Conservation (phyloP, 2,797 vertebrate species). For the Hirundo rustica region DNA sequence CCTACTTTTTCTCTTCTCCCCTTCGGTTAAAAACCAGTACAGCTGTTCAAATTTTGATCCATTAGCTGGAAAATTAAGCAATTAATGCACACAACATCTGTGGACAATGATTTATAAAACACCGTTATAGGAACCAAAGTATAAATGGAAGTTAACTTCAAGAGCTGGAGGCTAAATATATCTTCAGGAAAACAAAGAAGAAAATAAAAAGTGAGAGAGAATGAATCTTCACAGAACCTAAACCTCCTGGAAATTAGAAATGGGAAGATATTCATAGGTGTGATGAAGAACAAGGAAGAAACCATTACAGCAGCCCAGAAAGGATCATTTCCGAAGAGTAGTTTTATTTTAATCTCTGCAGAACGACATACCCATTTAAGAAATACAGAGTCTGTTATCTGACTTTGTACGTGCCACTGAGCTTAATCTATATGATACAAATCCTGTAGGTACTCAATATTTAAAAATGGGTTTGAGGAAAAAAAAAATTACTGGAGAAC, state of each 20-base stretch:
- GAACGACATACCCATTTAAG: neutral
- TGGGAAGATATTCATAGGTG: neutral
- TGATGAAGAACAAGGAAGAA: neutral
- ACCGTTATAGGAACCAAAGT: neutral
- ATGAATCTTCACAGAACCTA: neutral
- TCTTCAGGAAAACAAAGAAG: neutral
- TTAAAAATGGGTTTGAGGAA: neutral
- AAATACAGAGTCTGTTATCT: neutral
- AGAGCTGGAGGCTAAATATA: neutral
- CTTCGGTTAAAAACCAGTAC: neutral
- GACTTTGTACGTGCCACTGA: neutral
- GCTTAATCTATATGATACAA: neutral
- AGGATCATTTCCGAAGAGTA: neutral
- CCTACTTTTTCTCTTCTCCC: accelerated
- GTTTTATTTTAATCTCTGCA: constrained; percentile 7
- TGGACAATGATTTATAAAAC: constrained; percentile 17
- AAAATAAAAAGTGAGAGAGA: neutral
- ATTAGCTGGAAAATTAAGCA: constrained; percentile 19
- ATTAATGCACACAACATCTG: constrained; percentile 24
- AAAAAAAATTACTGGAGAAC: neutral
- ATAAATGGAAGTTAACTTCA: neutral
- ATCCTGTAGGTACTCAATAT: neutral
- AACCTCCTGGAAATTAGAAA: constrained; percentile 22
- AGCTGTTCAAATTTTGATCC: neutral
- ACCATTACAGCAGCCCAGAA: neutral